Evolutionary conservation across 2,113 vertebrate species (phyloP), one percentile per base, ranked within the genome.

Genomic region (Heterotis niloticus): DNA sequence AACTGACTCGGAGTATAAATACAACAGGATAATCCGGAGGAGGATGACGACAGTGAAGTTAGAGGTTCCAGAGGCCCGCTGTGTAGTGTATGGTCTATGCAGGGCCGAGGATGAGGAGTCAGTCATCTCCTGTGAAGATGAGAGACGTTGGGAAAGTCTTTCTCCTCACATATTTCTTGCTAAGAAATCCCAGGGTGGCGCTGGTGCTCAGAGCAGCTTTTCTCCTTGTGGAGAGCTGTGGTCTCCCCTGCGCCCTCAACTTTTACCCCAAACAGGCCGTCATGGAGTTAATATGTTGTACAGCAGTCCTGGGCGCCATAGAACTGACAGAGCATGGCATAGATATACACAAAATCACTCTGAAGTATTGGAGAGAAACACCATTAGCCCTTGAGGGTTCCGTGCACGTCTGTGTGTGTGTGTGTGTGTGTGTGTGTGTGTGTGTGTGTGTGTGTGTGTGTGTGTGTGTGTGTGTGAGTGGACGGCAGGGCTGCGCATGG

Each of bases 381-480:
- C 84, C 85, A 7, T 65, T 92, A 92, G 92, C 91, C 92, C 91
- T 93, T 92, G 78, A 88, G 86, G 83, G 90, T 87, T 91, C 88
- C 88, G 34, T 44, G 34, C 34, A 44, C 34, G 34, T 44, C 3
- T 7, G 34, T 44, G 34, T 2, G 34, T 44, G 34, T 44, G 34
- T 44, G 34, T 44, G 3, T 44, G 34, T 44, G 34, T 44, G 34
- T 44, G 34, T 44, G 34, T 44, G 34, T 44, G 34, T 44, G 34
- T 44, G n/a, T n/a, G n/a, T n/a, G n/a, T n/a, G n/a, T n/a, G n/a
- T n/a, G n/a, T n/a, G n/a, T n/a, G n/a, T n/a, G n/a, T n/a, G n/a
- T n/a, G n/a, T n/a, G n/a, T n/a, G 34, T 44, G 83, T 73, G 82
- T 28, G 4, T 71, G 17, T 62, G 64, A 11, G 18, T 20, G 65